Base-by-base conservation (phyloP, 1,140 invertebrate genomes). In the Oryzaephilus surinamensis region DNA sequence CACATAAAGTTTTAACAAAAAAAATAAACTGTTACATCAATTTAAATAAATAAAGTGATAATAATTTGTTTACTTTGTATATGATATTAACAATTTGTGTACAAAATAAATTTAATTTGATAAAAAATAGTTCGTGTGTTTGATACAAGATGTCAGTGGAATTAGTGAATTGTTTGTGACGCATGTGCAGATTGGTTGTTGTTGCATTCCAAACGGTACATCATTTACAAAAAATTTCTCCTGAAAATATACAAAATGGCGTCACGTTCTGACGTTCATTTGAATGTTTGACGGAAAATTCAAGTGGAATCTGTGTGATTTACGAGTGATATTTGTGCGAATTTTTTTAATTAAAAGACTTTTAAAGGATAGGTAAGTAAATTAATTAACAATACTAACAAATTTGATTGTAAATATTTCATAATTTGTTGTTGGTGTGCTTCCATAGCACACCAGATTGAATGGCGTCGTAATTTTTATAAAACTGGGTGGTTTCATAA, bases 261-360 rank as follows among this genome's bases (percentile, higher is more conserved):
- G 55, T 55, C 43, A 41, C 32, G 43, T 46, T 38, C 33, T 42
- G 50, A 48, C 52, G 49, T 54, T 46, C 45, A 45, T 51, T 51
- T 52, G 45, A 43, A 35, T 54, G 48, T 52, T 52, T 54, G 47
- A 54, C 43, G 50, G 32, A 45, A 50, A 49, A 48, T 54, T 47
- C 46, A 39, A 42, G 38, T 43, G 48, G 45, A 52, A 54, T 47
- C 36, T 50, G 52, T 55, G 55, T 55, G 53, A 57, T 54, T 57
- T 50, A 4, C 41, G 44, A 58, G 55, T 58, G 55, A 58, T 58
- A 54, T 56, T 49, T 54, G 50, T 58, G 53, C 55, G 52, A 58
- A 52, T 56, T 58, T n/a, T 51, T 52, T 41, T 48, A 55, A 51
- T 45, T 45, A 52, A 55, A 52, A 58, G 54, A 54, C 49, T 52